A percentile compares a stretch with the other conserved stretches of the same genome.
phyloP scores from a whole-genome alignment of 2,888 invertebrate genomes.

The Ephialtes manifestator region DNA sequence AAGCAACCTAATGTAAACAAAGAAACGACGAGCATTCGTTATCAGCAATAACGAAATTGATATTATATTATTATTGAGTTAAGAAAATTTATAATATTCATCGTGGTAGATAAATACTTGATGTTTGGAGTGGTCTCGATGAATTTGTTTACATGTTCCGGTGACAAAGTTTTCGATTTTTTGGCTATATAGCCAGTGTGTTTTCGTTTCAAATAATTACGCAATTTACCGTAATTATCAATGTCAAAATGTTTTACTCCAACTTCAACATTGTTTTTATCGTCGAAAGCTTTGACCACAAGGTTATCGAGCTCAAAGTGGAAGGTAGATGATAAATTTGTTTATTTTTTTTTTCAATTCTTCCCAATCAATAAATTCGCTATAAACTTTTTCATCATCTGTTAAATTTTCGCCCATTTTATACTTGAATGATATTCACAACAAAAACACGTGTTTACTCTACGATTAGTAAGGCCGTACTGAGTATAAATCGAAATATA shows the following conservation, averaged over 20 bases:
- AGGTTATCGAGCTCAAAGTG: not conserved
- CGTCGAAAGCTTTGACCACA: not conserved
- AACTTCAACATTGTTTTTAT: not conserved
- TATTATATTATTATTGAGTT: not conserved
- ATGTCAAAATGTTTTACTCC: not conserved
- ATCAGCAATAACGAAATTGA: not conserved
- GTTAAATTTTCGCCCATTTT: not conserved
- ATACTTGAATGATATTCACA: not conserved
- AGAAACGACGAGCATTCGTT: not conserved
- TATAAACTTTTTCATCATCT: not conserved
- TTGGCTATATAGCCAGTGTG: not conserved
- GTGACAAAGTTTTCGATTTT: not conserved
- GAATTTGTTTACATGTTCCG: not conserved
- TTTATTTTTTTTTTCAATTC: no score
- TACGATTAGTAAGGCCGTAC: constrained; percentile 16
- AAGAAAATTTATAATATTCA: not conserved
- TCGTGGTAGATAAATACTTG: not conserved
- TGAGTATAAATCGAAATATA: constrained; percentile 22
- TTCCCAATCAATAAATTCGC: not conserved
- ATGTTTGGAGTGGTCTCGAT: not conserved
- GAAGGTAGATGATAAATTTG: constrained; percentile 7
- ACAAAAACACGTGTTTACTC: not conserved
- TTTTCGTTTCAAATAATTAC: not conserved
- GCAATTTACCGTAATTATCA: not conserved
- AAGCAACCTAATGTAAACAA: not conserved